Percentiles rank a stretch among this genome's conserved stretches.
Evolutionary conservation across 2,888 invertebrate species (phyloP).

Genomic region (Arrhopalites spinosus): DNA sequence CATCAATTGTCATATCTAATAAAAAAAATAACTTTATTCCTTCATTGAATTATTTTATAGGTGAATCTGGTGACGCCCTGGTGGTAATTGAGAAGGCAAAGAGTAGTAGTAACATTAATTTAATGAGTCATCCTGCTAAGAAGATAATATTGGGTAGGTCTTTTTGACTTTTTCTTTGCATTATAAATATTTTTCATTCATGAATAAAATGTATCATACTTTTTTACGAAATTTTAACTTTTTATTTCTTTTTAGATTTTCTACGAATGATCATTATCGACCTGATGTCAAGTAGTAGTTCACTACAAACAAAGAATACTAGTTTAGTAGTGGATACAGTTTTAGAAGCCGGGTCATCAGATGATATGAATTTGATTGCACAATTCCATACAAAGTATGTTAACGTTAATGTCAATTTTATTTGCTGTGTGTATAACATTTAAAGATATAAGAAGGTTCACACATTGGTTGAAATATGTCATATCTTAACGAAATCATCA

Average conservation of each 20-base stretch:
- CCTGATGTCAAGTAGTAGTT: slow-evolving; percentile 73
- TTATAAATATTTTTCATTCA: no score
- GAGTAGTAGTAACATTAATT: slow-evolving; percentile 59
- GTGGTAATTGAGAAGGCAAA: slow-evolving; percentile 37
- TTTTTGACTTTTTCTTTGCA: no score
- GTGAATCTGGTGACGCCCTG: slow-evolving; percentile 43
- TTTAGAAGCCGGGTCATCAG: slow-evolving; percentile 67
- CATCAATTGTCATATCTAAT: background rate
- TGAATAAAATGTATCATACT: no score
- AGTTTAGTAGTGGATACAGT: slow-evolving; percentile 79
- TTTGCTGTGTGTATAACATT: no score
- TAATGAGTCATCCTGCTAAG: slow-evolving; percentile 79
- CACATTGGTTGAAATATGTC: no score
- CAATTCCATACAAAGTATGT: no score
- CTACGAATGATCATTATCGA: slow-evolving; percentile 91
- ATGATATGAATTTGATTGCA: slow-evolving; percentile 20
- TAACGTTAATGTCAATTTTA: no score
- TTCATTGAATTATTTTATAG: background rate
- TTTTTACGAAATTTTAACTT: no score
- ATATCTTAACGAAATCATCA: no score
- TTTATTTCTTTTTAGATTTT: no score
- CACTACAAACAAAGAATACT: slow-evolving; percentile 56
- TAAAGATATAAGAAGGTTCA: no score
- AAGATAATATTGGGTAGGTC: slow-evolving; percentile 91
- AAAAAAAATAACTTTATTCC: background rate